Conservation (phyloP, 2,888 invertebrate genomes). For the Caradrina clavipalpis region DNA sequence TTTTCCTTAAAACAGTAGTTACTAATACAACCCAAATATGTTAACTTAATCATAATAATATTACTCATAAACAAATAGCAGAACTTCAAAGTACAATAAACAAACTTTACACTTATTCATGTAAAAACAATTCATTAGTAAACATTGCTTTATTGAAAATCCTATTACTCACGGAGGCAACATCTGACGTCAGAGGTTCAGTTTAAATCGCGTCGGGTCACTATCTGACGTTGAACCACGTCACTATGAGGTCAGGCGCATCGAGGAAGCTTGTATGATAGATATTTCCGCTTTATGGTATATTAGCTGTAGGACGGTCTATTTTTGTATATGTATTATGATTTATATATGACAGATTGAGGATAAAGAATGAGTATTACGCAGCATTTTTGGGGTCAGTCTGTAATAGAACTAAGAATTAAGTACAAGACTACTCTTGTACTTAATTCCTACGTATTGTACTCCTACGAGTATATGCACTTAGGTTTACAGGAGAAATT, state of each 20-base stretch:
- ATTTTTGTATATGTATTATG: not conserved
- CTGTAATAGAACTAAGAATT: too few species aligned
- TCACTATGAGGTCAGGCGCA: constrained; percentile 66
- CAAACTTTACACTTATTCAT: constrained; percentile 41
- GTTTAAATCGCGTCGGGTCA: constrained; percentile 20
- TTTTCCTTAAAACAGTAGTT: constrained; percentile 37
- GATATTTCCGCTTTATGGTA: not conserved
- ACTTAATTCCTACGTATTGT: too few species aligned
- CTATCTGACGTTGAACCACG: constrained; percentile 47
- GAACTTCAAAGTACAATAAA: constrained; percentile 21
- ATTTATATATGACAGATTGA: not conserved
- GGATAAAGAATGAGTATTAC: constrained; percentile 7
- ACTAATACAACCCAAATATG: constrained; percentile 40
- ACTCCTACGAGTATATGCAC: too few species aligned
- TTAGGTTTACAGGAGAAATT: too few species aligned
- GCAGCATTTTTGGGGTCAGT: not conserved
- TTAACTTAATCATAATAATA: constrained; percentile 10
- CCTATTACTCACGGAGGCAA: constrained; percentile 41
- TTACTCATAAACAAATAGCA: constrained; percentile 38
- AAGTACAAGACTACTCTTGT: too few species aligned
- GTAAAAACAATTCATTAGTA: constrained; percentile 26
- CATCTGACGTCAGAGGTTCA: constrained; percentile 44
- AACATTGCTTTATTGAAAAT: constrained; percentile 39
- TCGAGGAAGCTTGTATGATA: constrained; percentile 47
- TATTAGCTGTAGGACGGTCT: not conserved